Conservation (phyloP, 2,797 vertebrate species). For the Limnodromus scolopaceus region DNA sequence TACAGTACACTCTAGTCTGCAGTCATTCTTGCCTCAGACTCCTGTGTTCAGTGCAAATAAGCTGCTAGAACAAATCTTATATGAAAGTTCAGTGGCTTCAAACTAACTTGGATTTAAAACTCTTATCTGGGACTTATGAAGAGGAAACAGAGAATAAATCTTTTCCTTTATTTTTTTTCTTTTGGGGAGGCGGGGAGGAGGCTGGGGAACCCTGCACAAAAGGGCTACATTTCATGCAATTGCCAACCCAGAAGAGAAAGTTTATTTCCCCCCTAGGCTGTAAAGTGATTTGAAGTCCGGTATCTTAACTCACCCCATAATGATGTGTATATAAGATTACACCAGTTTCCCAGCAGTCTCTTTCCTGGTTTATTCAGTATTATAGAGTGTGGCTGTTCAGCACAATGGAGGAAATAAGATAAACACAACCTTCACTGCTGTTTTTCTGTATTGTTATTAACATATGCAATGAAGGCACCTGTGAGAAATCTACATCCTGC, state of each 20-base stretch:
- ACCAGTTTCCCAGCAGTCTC: background rate
- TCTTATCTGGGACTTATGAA: slow-evolving; percentile 1
- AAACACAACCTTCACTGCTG: background rate
- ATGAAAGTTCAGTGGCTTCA: background rate
- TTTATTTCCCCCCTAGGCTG: background rate
- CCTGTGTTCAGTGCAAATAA: slow-evolving; percentile 1
- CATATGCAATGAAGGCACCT: background rate
- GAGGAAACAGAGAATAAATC: background rate
- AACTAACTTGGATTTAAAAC: background rate
- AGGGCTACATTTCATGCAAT: background rate
- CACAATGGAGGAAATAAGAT: background rate
- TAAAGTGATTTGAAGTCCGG: background rate
- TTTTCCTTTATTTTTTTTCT: background rate
- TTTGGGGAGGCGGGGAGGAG: too few species aligned
- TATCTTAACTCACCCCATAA: background rate
- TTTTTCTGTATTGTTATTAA: background rate
- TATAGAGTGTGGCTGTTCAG: background rate
- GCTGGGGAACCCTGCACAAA: background rate
- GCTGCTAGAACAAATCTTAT: background rate
- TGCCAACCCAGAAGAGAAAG: background rate
- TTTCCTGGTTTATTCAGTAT: background rate
- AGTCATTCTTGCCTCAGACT: slow-evolving; percentile 11
- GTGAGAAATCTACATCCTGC: background rate
- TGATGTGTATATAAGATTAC: background rate
- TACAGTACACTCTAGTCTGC: background rate